phyloP scores from a whole-genome alignment of 2,888 invertebrate genomes.

The Neria commutata region DNA sequence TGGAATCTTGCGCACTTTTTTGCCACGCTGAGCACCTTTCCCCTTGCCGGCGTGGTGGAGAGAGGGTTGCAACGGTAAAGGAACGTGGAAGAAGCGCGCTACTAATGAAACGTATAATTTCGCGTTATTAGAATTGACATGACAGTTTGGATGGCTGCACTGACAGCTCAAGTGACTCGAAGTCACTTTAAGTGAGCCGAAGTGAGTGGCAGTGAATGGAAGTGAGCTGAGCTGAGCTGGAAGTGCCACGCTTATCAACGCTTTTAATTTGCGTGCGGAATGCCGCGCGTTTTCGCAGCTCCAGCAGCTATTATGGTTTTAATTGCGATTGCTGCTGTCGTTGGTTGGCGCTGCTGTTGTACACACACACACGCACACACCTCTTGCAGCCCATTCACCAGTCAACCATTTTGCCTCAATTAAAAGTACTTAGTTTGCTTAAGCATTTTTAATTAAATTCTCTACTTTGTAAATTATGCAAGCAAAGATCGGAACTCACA shows the following conservation, averaged over 20 bases:
- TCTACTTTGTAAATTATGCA: conserved; percentile 51
- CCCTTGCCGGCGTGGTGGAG: too few species aligned
- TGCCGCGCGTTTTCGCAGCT: neutral
- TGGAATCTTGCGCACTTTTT: neutral
- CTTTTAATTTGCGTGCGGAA: neutral
- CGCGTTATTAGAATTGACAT: conserved; percentile 32
- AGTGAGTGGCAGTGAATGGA: too few species aligned
- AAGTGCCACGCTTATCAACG: conserved; percentile 1
- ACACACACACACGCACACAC: neutral
- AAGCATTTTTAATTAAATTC: conserved; percentile 51
- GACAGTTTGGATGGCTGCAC: conserved; percentile 13
- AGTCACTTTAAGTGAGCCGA: too few species aligned
- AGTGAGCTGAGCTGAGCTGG: neutral
- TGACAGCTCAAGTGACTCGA: too few species aligned
- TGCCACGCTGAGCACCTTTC: neutral
- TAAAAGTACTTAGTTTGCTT: conserved; percentile 51
- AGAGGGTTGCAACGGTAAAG: neutral
- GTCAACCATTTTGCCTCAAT: conserved; percentile 48
- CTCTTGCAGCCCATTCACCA: neutral
- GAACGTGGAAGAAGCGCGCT: neutral
- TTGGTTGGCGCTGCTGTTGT: conserved; percentile 14
- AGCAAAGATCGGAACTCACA: conserved; percentile 41
- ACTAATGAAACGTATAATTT: conserved; percentile 26
- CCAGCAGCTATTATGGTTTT: too few species aligned
- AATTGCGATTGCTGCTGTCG: too few species aligned